Percentiles rank a stretch among this genome's conserved stretches.
These are phyloP conservation scores for Heliconius charithonia DNA, from an alignment of 2,888 invertebrate genomes.

Conservation along the genomic window DNA sequence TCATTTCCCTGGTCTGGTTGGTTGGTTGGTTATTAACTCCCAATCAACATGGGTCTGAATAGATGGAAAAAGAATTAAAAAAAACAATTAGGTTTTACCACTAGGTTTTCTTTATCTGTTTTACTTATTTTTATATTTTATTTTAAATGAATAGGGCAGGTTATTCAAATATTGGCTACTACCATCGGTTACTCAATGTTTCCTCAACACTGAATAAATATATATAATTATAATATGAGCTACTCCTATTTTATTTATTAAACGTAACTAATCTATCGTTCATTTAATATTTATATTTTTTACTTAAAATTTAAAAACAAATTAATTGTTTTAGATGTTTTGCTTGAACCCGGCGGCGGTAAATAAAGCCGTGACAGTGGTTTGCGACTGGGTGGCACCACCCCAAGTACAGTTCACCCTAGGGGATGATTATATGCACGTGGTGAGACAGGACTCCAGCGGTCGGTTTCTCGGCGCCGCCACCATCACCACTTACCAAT, in stretches of 20 bases:
- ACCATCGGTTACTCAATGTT: neutral
- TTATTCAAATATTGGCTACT: neutral
- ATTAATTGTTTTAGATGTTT: constrained; percentile 62
- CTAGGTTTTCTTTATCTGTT: neutral
- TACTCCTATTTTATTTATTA: neutral
- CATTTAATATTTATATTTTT: neutral
- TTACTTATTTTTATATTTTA: neutral
- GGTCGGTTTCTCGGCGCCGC: constrained; percentile 67
- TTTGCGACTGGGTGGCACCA: constrained; percentile 75
- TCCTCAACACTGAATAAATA: neutral
- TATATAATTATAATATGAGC: neutral
- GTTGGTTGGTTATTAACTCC: too few species aligned
- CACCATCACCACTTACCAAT: constrained; percentile 69
- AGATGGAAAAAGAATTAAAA: neutral
- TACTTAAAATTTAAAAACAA: neutral
- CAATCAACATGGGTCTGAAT: neutral
- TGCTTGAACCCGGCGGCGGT: constrained; percentile 69
- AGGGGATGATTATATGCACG: constrained; percentile 71
- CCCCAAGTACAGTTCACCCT: constrained; percentile 71
- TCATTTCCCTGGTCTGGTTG: neutral
- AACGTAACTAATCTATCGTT: neutral
- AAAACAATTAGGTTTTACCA: neutral
- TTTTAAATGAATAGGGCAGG: neutral
- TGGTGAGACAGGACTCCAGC: constrained; percentile 68
- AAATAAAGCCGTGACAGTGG: constrained; percentile 63